These are phyloP conservation scores for Oryzias curvinotus DNA, from an alignment of 2,113 vertebrate genomes.

Conservation along the genomic window DNA sequence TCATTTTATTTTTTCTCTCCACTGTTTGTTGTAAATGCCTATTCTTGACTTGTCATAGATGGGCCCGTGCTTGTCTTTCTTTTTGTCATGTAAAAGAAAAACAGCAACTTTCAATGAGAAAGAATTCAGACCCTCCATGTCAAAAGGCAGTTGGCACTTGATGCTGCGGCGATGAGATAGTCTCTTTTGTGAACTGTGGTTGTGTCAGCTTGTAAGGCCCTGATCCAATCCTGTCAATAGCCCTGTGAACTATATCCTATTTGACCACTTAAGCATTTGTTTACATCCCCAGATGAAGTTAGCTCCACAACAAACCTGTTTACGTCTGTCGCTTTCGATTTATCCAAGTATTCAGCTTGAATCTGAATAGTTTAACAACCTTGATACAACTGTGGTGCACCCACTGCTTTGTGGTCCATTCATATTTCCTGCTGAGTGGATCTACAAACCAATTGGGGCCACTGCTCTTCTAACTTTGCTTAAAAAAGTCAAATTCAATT, in stretches of 20 bases:
- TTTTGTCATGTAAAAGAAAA: constrained; percentile 48
- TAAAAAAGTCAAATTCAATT: constrained; percentile 36
- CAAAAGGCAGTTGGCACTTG: constrained; percentile 51
- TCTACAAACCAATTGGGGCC: constrained; percentile 49
- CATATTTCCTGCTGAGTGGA: constrained; percentile 35
- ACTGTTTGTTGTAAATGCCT: constrained; percentile 72
- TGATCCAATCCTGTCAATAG: constrained; percentile 61
- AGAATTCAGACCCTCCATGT: constrained; percentile 49
- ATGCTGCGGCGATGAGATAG: constrained; percentile 49
- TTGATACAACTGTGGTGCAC: constrained; percentile 25
- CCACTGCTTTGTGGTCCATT: constrained; percentile 37
- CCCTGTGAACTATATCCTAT: constrained; percentile 55
- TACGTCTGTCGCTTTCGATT: constrained; percentile 55
- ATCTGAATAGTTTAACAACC: constrained; percentile 32
- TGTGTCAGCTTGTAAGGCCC: constrained; percentile 47
- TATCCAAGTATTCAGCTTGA: constrained; percentile 32
- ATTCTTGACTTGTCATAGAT: constrained; percentile 63
- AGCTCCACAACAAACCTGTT: constrained; percentile 57
- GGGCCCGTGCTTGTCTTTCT: constrained; percentile 48
- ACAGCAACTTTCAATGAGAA: constrained; percentile 47
- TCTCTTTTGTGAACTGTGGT: constrained; percentile 52
- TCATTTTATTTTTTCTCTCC: constrained; percentile 43
- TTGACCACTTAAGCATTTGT: constrained; percentile 66
- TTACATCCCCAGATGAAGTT: constrained; percentile 60
- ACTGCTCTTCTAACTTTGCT: constrained; percentile 36